phyloP scores from a whole-genome alignment of 2,888 invertebrate genomes.

The Mechanitis messenoides region DNA sequence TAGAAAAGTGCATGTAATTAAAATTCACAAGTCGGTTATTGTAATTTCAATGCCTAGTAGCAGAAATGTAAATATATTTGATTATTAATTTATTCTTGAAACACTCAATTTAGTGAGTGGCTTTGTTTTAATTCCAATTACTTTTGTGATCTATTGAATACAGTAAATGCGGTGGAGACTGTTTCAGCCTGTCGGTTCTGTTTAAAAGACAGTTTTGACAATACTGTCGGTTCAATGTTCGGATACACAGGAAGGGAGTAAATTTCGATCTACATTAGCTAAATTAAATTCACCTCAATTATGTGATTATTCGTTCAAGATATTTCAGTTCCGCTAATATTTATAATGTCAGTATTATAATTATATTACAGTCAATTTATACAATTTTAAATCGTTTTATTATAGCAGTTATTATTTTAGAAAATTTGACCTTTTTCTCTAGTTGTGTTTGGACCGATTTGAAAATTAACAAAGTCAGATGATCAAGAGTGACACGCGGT shows the following conservation, averaged over 20 bases:
- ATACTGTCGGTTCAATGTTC: conserved; percentile 11
- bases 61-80: too few relatives aligned
- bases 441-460: conserved; percentile 10
- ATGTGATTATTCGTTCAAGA: neutral
- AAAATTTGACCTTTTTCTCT: neutral
- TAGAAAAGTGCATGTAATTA: too few relatives aligned
- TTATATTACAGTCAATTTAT: too few relatives aligned
- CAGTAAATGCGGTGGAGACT: neutral
- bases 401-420: too few relatives aligned
- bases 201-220: conserved; percentile 21
- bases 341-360: too few relatives aligned
- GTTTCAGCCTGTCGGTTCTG: conserved; percentile 10
- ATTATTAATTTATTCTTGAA: too few relatives aligned
- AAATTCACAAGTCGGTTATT: too few relatives aligned
- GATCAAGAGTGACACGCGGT: conserved; percentile 29
- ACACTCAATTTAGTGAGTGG: neutral
- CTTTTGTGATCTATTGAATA: neutral
- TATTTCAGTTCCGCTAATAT: too few relatives aligned
- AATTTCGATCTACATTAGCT: neutral
- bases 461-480: conserved; percentile 24
- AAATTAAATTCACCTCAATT: neutral
- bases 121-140: neutral
- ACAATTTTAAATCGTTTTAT: too few relatives aligned
- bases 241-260: neutral
- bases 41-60: too few relatives aligned